phyloP scores from a whole-genome alignment of 1,140 invertebrate species.

The Bacillus rossius region DNA sequence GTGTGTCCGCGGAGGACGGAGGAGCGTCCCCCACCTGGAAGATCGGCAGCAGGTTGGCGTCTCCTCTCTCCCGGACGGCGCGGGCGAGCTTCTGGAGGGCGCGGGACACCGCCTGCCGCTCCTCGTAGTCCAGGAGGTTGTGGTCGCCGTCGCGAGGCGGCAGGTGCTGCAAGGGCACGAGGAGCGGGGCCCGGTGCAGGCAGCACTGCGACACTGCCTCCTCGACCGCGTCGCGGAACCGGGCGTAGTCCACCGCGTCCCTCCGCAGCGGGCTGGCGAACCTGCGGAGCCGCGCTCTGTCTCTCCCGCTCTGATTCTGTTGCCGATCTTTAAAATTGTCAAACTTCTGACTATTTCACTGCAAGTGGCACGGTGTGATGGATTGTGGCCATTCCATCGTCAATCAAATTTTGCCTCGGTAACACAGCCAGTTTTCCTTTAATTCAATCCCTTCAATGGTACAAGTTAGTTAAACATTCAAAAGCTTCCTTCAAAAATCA shows the following conservation, averaged over 20 bases:
- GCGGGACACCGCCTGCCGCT: conserved; percentile 49
- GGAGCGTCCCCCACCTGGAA: conserved; percentile 48
- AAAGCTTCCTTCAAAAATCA: too few species aligned
- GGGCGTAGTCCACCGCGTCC: conserved; percentile 54
- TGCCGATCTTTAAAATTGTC: too few species aligned
- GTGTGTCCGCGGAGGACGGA: too few species aligned
- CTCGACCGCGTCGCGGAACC: conserved; percentile 56
- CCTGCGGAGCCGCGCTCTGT: too few species aligned
- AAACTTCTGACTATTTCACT: too few species aligned
- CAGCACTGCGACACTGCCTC: conserved; percentile 54
- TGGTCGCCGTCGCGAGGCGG: conserved; percentile 51
- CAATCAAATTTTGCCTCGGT: too few species aligned
- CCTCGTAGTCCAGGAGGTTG: conserved; percentile 64
- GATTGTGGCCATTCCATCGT: too few species aligned
- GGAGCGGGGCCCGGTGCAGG: conserved; percentile 56
- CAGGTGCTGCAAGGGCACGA: conserved; percentile 55
- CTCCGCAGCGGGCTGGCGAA: conserved; percentile 51
- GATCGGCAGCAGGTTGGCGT: conserved; percentile 54
- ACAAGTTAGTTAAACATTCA: too few species aligned
- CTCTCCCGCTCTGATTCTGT: too few species aligned
- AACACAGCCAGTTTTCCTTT: too few species aligned
- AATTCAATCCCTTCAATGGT: too few species aligned
- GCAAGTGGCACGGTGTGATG: too few species aligned
- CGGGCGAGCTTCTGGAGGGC: conserved; percentile 55
- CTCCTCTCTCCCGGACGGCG: conserved; percentile 40